Conservation (phyloP, 2,797 vertebrate genomes). For the Lindbergichthys nudifrons region DNA sequence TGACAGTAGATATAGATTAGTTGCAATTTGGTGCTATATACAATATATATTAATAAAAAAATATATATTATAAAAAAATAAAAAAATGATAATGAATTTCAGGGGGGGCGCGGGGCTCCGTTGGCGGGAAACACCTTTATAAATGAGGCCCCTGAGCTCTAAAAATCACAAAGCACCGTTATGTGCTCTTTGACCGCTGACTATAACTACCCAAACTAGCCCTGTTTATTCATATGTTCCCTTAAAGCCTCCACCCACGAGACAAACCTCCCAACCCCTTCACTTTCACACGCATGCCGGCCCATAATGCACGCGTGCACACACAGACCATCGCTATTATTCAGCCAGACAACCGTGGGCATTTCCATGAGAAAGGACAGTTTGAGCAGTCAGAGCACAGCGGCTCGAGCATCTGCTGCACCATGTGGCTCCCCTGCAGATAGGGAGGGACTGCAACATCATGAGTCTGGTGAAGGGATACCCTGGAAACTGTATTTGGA, state of each 20-base stretch:
- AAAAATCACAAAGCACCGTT: not conserved
- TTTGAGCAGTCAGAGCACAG: conserved; percentile 65
- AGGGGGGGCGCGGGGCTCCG: too few relatives aligned
- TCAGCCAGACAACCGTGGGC: conserved; percentile 68
- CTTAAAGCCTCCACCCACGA: not conserved
- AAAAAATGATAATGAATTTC: too few relatives aligned
- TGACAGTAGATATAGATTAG: too few relatives aligned
- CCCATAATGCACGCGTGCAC: conserved; percentile 44
- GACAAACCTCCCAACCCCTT: conserved; percentile 7
- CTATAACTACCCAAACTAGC: conserved; percentile 14
- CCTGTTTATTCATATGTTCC: conserved; percentile 30
- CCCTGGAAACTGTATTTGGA: conserved; percentile 8
- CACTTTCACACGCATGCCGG: conserved; percentile 31
- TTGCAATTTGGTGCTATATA: too few relatives aligned
- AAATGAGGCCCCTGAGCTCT: not conserved
- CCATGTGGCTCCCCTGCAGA: conserved; percentile 55
- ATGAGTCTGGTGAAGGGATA: conserved; percentile 14
- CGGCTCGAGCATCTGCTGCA: conserved; percentile 79
- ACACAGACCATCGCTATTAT: conserved; percentile 60
- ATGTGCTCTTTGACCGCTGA: not conserved
- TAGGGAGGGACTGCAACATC: conserved; percentile 1
- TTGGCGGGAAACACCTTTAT: too few relatives aligned
- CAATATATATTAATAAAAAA: too few relatives aligned
- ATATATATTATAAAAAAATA: too few relatives aligned
- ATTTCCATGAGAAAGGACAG: conserved; percentile 83